A percentile compares a stretch with the other conserved stretches of the same genome.
Conservation (phyloP, 2,113 vertebrate genomes). For the Conger conger region DNA sequence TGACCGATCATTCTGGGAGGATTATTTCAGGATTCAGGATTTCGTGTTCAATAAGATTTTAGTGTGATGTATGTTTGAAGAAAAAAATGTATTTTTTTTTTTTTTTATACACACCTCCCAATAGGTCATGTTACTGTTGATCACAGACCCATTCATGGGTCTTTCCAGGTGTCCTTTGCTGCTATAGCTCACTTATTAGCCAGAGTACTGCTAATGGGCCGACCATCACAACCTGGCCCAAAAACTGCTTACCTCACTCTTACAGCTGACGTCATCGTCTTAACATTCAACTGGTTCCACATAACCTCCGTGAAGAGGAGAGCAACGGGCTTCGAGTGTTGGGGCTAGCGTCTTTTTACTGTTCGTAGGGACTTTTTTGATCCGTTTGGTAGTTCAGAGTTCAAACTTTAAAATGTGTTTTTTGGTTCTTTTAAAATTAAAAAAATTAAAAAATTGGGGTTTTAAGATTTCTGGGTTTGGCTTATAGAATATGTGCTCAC, state of each 20-base stretch:
- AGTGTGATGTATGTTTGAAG: background rate
- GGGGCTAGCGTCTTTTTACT: slow-evolving; percentile 28
- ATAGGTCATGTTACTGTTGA: slow-evolving; percentile 66
- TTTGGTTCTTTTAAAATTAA: background rate
- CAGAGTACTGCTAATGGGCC: slow-evolving; percentile 70
- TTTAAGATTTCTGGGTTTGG: background rate
- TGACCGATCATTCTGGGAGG: background rate
- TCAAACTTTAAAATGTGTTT: background rate
- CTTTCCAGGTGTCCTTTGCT: slow-evolving; percentile 64
- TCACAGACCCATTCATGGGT: slow-evolving; percentile 66
- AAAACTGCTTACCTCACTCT: slow-evolving; percentile 69
- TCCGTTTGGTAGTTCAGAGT: slow-evolving; percentile 33
- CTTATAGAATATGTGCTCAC: background rate
- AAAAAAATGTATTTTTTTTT: background rate
- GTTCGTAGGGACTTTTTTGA: slow-evolving; percentile 24
- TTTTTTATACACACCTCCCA: slow-evolving; percentile 45
- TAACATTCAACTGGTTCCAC: slow-evolving; percentile 63
- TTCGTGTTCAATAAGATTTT: background rate
- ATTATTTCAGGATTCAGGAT: background rate
- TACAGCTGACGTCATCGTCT: slow-evolving; percentile 57
- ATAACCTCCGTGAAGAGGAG: slow-evolving; percentile 53
- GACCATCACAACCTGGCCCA: slow-evolving; percentile 47
- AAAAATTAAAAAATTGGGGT: background rate
- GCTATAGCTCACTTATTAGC: slow-evolving; percentile 70
- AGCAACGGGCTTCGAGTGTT: slow-evolving; percentile 25